phyloP scores from a whole-genome alignment of 2,797 vertebrate genomes.

The Spinus olivaceus region DNA sequence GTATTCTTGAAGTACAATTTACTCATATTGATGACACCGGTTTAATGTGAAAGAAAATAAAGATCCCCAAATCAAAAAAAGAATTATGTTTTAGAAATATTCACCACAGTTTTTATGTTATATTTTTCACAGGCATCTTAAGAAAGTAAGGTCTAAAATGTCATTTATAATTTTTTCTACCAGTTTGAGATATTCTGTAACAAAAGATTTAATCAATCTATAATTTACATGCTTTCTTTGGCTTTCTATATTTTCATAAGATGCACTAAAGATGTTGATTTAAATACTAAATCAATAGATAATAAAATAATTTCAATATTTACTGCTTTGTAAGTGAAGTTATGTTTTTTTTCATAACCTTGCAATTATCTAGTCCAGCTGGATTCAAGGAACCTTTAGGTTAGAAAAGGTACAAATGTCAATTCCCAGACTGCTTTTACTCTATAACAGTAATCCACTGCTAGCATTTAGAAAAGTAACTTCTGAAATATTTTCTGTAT shows the following conservation, averaged over 20 bases:
- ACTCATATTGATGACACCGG: neutral
- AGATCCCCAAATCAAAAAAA: neutral
- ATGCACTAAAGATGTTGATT: neutral
- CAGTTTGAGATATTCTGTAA: neutral
- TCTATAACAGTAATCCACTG: neutral
- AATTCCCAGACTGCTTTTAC: neutral
- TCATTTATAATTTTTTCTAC: neutral
- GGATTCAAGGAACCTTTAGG: neutral
- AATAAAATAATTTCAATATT: neutral
- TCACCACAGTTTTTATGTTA: neutral
- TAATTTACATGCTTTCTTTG: neutral
- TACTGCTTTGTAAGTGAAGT: neutral
- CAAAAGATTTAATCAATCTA: neutral
- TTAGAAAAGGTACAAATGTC: neutral
- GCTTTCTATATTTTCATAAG: neutral
- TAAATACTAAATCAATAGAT: neutral
- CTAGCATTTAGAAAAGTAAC: neutral
- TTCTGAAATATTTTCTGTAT: neutral
- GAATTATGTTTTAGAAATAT: neutral
- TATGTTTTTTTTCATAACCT: neutral
- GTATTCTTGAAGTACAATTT: neutral
- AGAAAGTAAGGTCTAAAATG: neutral
- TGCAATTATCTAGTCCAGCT: neutral
- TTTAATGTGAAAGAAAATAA: neutral
- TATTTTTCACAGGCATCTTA: neutral